These are phyloP conservation scores for Drosophila ironensis DNA, from an alignment of 1,140 invertebrate species.

Conservation along the genomic window DNA sequence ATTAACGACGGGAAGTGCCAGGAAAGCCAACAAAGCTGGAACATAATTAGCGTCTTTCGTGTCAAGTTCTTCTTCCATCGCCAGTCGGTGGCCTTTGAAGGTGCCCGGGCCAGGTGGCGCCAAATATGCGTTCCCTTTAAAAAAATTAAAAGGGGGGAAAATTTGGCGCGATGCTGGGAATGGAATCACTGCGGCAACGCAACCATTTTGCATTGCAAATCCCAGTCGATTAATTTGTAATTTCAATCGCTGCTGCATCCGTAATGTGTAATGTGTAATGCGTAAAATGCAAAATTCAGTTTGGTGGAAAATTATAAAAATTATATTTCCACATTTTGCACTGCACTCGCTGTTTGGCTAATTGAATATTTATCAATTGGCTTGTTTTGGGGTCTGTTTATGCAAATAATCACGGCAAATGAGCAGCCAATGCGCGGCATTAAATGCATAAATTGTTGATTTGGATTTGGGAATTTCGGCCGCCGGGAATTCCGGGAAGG, in stretches of 20 bases:
- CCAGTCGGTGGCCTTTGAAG: slow-evolving; percentile 40
- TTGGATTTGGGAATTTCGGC: slow-evolving; percentile 11
- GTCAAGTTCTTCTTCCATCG: slow-evolving; percentile 1
- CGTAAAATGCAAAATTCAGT: slow-evolving; percentile 29
- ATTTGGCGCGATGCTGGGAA: neutral
- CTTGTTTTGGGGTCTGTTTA: slow-evolving; percentile 37
- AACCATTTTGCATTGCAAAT: slow-evolving; percentile 43
- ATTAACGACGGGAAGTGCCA: slow-evolving; percentile 75
- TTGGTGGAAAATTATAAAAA: slow-evolving; percentile 48
- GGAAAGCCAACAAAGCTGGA: slow-evolving; percentile 34
- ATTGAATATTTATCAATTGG: slow-evolving; percentile 76
- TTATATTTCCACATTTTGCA: slow-evolving; percentile 30
- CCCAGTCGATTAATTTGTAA: slow-evolving; percentile 66
- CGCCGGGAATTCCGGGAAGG: neutral
- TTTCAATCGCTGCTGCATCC: slow-evolving; percentile 43
- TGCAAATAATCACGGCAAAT: slow-evolving; percentile 64
- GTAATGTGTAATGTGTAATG: slow-evolving; percentile 14
- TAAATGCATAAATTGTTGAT: slow-evolving; percentile 45
- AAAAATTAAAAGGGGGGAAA: too few species aligned
- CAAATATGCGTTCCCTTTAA: slow-evolving; percentile 3
- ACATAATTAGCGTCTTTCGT: slow-evolving; percentile 66
- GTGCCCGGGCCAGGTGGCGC: slow-evolving; percentile 35
- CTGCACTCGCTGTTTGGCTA: slow-evolving; percentile 30
- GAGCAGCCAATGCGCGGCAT: slow-evolving; percentile 38
- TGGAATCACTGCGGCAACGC: slow-evolving; percentile 5